Evolutionary conservation across 1,140 invertebrate genomes (phyloP).

Genomic region (Sesamia nonagrioides): DNA sequence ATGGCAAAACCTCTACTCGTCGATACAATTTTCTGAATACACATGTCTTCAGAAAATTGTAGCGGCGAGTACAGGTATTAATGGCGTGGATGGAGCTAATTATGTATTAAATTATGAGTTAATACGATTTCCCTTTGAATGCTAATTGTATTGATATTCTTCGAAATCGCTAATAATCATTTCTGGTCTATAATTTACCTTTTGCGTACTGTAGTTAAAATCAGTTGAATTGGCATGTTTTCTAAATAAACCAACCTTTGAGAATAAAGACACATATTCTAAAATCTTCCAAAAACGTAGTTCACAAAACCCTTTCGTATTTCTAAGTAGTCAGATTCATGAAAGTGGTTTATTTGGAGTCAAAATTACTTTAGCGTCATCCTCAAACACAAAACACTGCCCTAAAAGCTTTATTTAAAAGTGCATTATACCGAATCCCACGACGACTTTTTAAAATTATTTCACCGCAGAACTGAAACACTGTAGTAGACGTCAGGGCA

Average conservation of each 20-base stretch:
- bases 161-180: conserved; percentile 12
- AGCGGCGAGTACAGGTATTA: too few relatives aligned
- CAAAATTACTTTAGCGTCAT: background rate
- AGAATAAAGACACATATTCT: background rate
- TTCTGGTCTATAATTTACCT: background rate
- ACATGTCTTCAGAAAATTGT: too few relatives aligned
- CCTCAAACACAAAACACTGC: background rate
- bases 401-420: conserved; percentile 11
- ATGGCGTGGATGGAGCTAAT: conserved; percentile 30
- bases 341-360: background rate
- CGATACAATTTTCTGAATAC: background rate
- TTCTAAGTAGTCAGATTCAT: background rate
- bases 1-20: background rate
- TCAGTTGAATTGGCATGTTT: too few relatives aligned
- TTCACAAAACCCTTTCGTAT: background rate
- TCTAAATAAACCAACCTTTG: too few relatives aligned
- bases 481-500: conserved; percentile 72
- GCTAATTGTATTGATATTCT: conserved; percentile 25
- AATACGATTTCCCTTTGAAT: conserved; percentile 29
- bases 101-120: conserved; percentile 28
- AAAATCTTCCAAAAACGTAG: background rate
- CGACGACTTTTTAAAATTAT: conserved; percentile 45
- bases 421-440: conserved; percentile 13
- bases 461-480: conserved; percentile 71
- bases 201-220: background rate